Evolutionary conservation across 2,113 vertebrate genomes (phyloP).

Genomic region (Phodopus roborovskii): DNA sequence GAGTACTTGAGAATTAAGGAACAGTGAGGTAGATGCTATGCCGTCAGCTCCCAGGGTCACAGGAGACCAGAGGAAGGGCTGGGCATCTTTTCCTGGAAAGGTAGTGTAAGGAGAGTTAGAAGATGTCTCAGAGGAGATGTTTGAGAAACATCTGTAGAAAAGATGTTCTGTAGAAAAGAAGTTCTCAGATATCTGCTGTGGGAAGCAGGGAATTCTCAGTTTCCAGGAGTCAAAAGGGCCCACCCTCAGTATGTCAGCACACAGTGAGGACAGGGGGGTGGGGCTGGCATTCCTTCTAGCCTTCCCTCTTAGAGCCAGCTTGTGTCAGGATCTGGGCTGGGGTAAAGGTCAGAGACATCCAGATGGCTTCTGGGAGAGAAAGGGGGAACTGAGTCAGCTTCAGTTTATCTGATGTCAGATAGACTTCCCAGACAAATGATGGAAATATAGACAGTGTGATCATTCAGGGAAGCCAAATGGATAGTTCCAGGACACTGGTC

Average conservation of each 20-base stretch:
- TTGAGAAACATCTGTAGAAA: neutral
- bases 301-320: neutral
- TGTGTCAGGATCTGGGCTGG: neutral
- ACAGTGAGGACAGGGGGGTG: neutral
- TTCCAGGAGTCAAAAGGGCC: conserved; percentile 22
- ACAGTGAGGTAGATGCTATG: neutral
- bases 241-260: neutral
- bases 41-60: neutral
- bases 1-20: neutral
- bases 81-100: conserved; percentile 17
- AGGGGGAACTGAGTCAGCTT: neutral
- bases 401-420: neutral
- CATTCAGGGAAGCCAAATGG: neutral
- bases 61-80: neutral
- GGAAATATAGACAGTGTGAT: neutral
- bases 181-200: neutral
- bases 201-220: conserved; percentile 51
- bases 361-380: neutral
- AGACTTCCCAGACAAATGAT: neutral
- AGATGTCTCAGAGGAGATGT: neutral
- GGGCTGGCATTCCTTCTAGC: neutral
- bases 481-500: neutral
- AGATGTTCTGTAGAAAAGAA: neutral
- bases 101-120: neutral
- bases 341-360: neutral